Evolutionary conservation across 2,113 vertebrate genomes (phyloP), one percentile per base, ranked within the genome.

Genomic region (Ascaphus truei): DNA sequence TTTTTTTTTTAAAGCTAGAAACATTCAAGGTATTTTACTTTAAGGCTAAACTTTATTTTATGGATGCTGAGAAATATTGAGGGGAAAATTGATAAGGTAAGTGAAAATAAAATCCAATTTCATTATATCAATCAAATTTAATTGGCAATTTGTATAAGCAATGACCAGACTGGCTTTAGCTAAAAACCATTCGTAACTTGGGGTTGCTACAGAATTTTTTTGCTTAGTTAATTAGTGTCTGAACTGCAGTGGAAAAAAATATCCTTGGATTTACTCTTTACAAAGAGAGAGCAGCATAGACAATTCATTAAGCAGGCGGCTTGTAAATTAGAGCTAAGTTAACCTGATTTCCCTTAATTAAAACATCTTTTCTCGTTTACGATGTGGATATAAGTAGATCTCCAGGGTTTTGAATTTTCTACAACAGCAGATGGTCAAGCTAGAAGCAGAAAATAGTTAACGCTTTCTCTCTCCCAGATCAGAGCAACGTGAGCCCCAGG

Each of bases 281-380:
- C 90, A 91, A 92, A 93, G 90, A 91, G 88, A 86, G 89, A 91
- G 82, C 91, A 92, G 91, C 86, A 92, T 91, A 94, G 92, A 89
- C 92, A 93, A 93, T 93, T 93, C 93, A 94, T 93, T 91, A 91
- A 89, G 84, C 88, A 90, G 87, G 90, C 88, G 86, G 89, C 88
- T 93, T 89, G 89, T 90, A 96, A 94, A 93, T 95, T 92, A 90
- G 88, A 86, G 82, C 88, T 92, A 89, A 93, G 89, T 91, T 93
- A 94, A 91, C 93, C 89, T 94, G 91, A 93, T 90, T 92, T 91
- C 90, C 91, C 86, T 91, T 93, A 93, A 93, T 96, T 89, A 91
- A 98, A 94, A 93, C 92, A 96, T 96, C 93, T 95, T 93, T 93
- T 90, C 87, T 94, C 89, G 90, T 94, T 96, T 94, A 92, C 91